Evolutionary conservation across 2,797 vertebrate genomes (phyloP).

Genomic region (Phaenicophaeus curvirostris): DNA sequence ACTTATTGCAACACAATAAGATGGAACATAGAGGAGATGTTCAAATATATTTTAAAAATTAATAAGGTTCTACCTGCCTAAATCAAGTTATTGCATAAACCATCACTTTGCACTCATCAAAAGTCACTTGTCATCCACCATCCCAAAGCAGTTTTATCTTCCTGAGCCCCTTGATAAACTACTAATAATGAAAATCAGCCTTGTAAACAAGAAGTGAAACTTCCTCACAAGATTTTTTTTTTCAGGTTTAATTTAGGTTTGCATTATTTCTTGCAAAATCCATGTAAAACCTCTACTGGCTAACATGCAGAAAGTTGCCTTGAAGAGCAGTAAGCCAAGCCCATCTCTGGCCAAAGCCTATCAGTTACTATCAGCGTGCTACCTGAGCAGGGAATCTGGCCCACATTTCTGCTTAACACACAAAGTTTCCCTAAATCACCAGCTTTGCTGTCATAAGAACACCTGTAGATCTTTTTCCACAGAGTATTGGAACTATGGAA

Average conservation of each 20-base stretch:
- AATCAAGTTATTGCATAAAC: neutral
- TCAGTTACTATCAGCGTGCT: neutral
- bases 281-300: neutral
- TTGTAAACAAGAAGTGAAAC: neutral
- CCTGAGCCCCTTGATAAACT: neutral
- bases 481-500: neutral
- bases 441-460: neutral
- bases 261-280: neutral
- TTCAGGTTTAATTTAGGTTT: neutral
- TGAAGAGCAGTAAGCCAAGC: neutral
- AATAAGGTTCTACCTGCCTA: neutral
- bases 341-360: neutral
- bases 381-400: neutral
- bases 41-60: neutral
- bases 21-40: neutral
- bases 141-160: neutral
- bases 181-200: neutral
- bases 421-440: neutral
- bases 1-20: neutral
- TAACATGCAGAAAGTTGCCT: neutral
- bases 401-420: neutral
- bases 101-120: neutral
- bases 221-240: neutral
- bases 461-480: neutral
- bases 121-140: neutral